Evolutionary conservation across 1,140 invertebrate genomes (phyloP), one percentile per base, ranked within the genome.

Genomic region (Chironomus tepperi): DNA sequence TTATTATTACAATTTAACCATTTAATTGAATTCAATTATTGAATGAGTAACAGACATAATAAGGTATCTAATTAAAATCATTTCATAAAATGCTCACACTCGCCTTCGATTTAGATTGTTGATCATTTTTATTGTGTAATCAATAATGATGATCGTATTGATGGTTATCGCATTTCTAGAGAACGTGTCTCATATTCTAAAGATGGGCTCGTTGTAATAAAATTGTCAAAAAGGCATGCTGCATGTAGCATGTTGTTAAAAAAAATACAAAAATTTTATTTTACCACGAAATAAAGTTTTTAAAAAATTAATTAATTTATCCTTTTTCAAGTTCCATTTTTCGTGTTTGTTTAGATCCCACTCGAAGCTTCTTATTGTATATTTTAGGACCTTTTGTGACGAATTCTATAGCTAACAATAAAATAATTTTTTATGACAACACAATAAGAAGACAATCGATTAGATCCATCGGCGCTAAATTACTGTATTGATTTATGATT

Each of bases 401-500:
- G 12, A n/a, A 57, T 57, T 57, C 47, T n/a, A n/a, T 57, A 15
- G 12, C 12, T n/a, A 57, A 57, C n/a, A 57, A 57, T 57, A 57
- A 57, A 15, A 57, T n/a, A 57, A 34, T 34, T 34, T 34, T 34
- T 34, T 34, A 34, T 34, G 24, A 34, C 24, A 34, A 34, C 24
- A 34, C 24, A 34, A 34, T n/a, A 12, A 12, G 12, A n/a, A 57
- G 47, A 57, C 47, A 57, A 57, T 57, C n/a, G 47, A 57, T 57
- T 57, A 57, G 47, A 57, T 57, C n/a, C 47, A 12, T 57, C 47
- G 47, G 65, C 65, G 65, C 65, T 21, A 70, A 70, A 70, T 70
- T 70, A 70, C 16, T 70, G 16, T 70, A 21, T 19, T 70, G 65
- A 70, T 70, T 70, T 70, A 70, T 70, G 65, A 70, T 70, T 19